Evolutionary conservation across 1,140 invertebrate genomes (phyloP).

Genomic region (Atta colombica): DNA sequence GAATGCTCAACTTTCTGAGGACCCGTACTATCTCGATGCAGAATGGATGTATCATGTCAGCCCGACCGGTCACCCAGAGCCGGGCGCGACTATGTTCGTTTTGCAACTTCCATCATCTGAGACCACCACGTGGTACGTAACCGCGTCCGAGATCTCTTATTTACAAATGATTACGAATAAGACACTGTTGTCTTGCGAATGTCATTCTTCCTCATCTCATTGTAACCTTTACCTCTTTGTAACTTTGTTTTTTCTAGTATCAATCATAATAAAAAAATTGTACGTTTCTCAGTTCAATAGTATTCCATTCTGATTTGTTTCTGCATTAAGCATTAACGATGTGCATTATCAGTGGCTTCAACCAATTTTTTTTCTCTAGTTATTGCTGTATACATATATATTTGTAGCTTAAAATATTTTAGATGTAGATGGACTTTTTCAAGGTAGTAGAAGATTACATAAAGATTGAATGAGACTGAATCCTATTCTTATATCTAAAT

Average conservation of each 20-base stretch:
- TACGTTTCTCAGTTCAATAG: background rate
- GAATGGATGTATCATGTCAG: constrained; percentile 58
- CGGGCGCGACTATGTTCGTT: constrained; percentile 75
- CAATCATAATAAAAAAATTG: too few species aligned
- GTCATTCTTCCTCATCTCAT: constrained; percentile 8
- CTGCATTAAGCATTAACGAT: background rate
- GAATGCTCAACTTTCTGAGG: constrained; percentile 77
- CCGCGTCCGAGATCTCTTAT: constrained; percentile 21
- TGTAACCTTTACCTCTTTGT: background rate
- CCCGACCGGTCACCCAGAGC: constrained; percentile 49
- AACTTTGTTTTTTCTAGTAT: background rate
- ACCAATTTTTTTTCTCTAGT: background rate
- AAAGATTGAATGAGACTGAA: background rate
- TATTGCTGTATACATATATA: background rate
- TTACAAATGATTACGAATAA: background rate
- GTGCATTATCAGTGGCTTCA: background rate
- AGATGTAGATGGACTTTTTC: background rate
- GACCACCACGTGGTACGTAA: constrained; percentile 73
- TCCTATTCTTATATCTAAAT: constrained; percentile 11
- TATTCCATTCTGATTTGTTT: background rate
- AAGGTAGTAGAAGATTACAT: background rate
- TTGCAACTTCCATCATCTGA: constrained; percentile 78
- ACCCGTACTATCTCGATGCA: constrained; percentile 47
- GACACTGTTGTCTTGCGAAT: background rate
- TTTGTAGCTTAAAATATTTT: background rate